Percentiles rank a stretch among this genome's conserved stretches.
phyloP scores from a whole-genome alignment of 2,797 vertebrate genomes.

The Xiphorhynchus erythropygius region DNA sequence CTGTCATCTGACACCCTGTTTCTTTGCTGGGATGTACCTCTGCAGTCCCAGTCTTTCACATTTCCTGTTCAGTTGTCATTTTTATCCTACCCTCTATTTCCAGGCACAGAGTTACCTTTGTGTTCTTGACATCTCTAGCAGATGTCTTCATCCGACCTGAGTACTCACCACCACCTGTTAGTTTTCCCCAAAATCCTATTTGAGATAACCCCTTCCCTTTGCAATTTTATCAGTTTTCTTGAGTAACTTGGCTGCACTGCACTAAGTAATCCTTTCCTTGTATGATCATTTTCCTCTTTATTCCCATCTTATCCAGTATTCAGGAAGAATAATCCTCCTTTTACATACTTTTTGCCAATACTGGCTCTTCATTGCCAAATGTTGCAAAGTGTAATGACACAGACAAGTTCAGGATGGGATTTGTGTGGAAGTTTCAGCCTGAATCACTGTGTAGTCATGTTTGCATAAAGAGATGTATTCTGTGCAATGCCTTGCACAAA shows the following conservation, averaged over 20 bases:
- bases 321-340: background rate
- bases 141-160: conserved; percentile 63
- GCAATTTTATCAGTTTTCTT: background rate
- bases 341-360: background rate
- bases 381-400: background rate
- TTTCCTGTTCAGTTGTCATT: conserved; percentile 66
- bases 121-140: conserved; percentile 56
- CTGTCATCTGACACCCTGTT: background rate
- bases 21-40: conserved; percentile 13
- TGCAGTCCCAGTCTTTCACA: background rate
- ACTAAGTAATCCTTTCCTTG: background rate
- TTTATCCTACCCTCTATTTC: conserved; percentile 20
- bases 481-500: background rate
- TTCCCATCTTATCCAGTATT: background rate
- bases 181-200: background rate
- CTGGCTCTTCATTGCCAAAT: background rate
- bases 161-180: conserved; percentile 53
- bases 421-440: background rate
- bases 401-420: background rate
- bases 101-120: conserved; percentile 61
- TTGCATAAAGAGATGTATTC: background rate
- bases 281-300: background rate
- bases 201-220: conserved; percentile 6
- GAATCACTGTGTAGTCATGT: background rate
- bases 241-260: background rate